These are phyloP conservation scores for Pedicia rivosa DNA, from an alignment of 2,888 invertebrate species.

Conservation along the genomic window DNA sequence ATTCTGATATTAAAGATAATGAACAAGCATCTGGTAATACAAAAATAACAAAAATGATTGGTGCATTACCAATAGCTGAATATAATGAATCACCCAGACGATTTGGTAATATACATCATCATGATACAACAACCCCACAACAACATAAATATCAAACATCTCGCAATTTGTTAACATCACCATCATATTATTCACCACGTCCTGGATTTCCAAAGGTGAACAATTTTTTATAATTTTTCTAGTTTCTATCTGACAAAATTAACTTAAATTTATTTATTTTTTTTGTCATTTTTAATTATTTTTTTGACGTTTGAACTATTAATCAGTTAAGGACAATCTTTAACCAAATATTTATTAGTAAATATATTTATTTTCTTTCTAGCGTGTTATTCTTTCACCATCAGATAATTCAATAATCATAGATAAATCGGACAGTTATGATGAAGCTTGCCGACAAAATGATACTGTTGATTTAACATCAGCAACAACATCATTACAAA, in stretches of 20 bases:
- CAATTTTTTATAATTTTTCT: too few species aligned
- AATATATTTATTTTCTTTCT: too few species aligned
- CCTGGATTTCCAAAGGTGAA: constrained; percentile 76
- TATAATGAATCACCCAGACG: constrained; percentile 83
- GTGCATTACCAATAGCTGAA: constrained; percentile 63
- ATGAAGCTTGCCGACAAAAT: too few species aligned
- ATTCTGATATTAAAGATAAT: too few species aligned
- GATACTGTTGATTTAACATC: not conserved
- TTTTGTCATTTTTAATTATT: too few species aligned
- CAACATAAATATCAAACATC: constrained; percentile 30
- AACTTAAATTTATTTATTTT: too few species aligned
- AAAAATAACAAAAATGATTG: constrained; percentile 31
- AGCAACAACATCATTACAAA: constrained; percentile 4
- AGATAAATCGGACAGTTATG: too few species aligned
- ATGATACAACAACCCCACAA: constrained; percentile 9
- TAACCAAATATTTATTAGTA: too few species aligned
- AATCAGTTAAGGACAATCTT: too few species aligned
- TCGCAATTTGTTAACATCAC: constrained; percentile 29
- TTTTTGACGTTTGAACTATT: too few species aligned
- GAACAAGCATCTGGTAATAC: not conserved
- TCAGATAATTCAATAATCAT: too few species aligned
- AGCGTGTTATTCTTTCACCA: constrained; percentile 7
- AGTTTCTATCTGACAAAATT: too few species aligned
- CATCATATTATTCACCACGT: constrained; percentile 54
- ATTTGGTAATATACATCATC: constrained; percentile 45